These are phyloP conservation scores for Nebria ingens DNA, from an alignment of 1,140 invertebrate genomes.

Conservation along the genomic window DNA sequence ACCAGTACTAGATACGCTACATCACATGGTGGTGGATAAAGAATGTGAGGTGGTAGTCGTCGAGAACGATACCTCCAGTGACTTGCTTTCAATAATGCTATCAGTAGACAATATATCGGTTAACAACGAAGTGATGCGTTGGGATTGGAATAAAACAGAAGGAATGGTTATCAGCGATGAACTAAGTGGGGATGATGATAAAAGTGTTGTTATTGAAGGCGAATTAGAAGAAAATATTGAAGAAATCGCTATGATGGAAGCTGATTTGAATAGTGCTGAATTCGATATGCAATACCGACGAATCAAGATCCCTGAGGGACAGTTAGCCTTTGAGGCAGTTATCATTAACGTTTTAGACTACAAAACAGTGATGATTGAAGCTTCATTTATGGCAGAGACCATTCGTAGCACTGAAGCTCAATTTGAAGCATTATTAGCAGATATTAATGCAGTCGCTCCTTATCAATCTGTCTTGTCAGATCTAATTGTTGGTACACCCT, in stretches of 20 bases:
- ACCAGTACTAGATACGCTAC: conserved; percentile 18
- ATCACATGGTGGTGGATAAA: conserved; percentile 18
- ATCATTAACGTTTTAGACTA: conserved; percentile 14
- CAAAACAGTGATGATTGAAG: conserved; percentile 18
- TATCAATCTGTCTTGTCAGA: conserved; percentile 4
- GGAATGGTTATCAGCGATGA: neutral
- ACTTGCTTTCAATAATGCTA: neutral
- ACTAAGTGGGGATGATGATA: conserved; percentile 9
- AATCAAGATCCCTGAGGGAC: neutral
- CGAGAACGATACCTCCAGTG: neutral
- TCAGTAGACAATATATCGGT: conserved; percentile 7
- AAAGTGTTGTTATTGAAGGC: conserved; percentile 15
- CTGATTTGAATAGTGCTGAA: neutral
- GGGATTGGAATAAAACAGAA: neutral
- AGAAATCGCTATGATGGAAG: neutral
- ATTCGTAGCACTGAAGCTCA: neutral
- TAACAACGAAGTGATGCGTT: conserved; percentile 12
- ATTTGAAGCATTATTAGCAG: conserved; percentile 13
- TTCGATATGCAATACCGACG: neutral
- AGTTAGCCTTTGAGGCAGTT: conserved; percentile 7
- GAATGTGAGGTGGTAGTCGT: conserved; percentile 8
- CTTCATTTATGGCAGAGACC: neutral
- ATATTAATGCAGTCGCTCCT: conserved; percentile 11
- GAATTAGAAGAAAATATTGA: neutral
- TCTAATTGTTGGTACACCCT: conserved; percentile 10